Conservation (phyloP, 2,888 invertebrate species). For the Lepidocyrtinus sp. region DNA sequence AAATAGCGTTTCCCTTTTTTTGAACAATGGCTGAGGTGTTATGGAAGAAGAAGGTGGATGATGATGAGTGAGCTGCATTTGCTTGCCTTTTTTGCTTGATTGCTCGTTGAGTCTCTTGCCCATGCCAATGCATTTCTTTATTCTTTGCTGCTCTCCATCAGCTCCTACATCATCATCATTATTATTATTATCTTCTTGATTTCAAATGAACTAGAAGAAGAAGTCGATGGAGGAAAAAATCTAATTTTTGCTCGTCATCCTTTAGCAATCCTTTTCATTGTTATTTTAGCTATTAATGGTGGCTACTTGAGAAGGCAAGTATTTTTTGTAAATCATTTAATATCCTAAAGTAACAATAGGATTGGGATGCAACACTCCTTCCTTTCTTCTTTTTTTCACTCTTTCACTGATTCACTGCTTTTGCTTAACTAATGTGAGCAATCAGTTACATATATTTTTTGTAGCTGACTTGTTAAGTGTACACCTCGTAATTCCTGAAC, state of each 20-base stretch:
- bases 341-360: not conserved
- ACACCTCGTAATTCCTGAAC: conserved; percentile 52
- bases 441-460: conserved; percentile 15
- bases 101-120: conserved; percentile 63
- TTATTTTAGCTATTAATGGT: conserved; percentile 24
- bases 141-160: conserved; percentile 25
- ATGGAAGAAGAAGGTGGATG: conserved; percentile 17
- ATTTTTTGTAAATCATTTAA: conserved; percentile 18
- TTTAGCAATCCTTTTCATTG: conserved; percentile 30
- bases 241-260: conserved; percentile 60
- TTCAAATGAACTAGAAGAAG: conserved; percentile 34
- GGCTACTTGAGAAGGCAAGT: conserved; percentile 21
- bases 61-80: conserved; percentile 44
- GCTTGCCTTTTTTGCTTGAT: conserved; percentile 59
- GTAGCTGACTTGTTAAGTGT: conserved; percentile 49
- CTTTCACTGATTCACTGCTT: conserved; percentile 25
- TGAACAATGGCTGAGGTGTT: conserved; percentile 23
- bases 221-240: conserved; percentile 24
- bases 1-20: conserved; percentile 19
- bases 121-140: conserved; percentile 40
- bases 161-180: conserved; percentile 12
- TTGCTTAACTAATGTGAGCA: conserved; percentile 9
- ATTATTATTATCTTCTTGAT: conserved; percentile 49
- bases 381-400: conserved; percentile 12
- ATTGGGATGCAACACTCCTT: conserved; percentile 22